These are phyloP conservation scores for Syngnathus floridae DNA, from an alignment of 2,113 vertebrate species.

Conservation along the genomic window DNA sequence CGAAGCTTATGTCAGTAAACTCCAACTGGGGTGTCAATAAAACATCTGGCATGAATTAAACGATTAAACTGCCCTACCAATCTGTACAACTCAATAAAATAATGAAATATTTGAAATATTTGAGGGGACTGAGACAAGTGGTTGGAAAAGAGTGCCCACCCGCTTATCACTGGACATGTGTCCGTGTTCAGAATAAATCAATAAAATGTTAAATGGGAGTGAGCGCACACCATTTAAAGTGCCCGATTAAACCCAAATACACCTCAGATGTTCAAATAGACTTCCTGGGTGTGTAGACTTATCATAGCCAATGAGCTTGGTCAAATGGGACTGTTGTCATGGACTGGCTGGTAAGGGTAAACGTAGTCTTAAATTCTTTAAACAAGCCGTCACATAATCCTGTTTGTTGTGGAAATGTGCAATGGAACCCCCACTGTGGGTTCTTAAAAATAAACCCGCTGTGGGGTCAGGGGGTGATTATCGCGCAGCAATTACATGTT, in stretches of 20 bases:
- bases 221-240: not conserved
- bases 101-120: not conserved
- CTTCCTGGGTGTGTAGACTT: not conserved
- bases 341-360: slow-evolving; percentile 3
- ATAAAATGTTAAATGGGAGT: not conserved
- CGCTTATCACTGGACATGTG: not conserved
- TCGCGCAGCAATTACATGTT: not conserved
- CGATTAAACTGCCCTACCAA: no score
- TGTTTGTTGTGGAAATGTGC: not conserved
- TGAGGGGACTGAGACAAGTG: not conserved
- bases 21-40: no score
- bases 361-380: not conserved
- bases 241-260: not conserved
- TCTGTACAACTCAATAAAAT: not conserved
- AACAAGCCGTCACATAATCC: slow-evolving; percentile 1
- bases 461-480: not conserved
- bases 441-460: not conserved
- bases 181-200: not conserved
- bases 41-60: no score
- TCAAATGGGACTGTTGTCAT: not conserved
- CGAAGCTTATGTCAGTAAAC: no score
- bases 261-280: not conserved
- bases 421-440: not conserved
- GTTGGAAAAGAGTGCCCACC: not conserved
- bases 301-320: not conserved